phyloP scores from a whole-genome alignment of 2,113 vertebrate genomes.

The Nanorana parkeri region DNA sequence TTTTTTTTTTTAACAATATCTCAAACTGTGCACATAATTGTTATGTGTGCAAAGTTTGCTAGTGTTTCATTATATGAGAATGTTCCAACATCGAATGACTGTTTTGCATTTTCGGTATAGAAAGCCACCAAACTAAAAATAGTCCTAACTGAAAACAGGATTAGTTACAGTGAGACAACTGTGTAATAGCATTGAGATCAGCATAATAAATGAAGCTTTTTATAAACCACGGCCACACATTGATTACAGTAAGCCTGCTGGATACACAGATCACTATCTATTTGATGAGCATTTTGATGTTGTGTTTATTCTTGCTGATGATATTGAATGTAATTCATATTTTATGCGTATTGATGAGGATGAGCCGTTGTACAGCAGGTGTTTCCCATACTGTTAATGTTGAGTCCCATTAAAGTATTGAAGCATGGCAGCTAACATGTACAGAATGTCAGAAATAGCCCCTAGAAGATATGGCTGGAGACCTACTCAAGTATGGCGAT shows the following conservation, averaged over 20 bases:
- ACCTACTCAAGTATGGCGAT: too few relatives aligned
- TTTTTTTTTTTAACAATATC: background rate
- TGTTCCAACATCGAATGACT: background rate
- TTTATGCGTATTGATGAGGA: background rate
- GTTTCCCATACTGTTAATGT: too few relatives aligned
- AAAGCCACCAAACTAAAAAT: background rate
- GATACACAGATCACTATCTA: background rate
- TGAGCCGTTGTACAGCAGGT: background rate
- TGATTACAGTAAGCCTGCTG: background rate
- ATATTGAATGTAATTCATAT: background rate
- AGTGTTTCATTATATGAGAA: background rate
- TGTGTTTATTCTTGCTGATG: background rate
- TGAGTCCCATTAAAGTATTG: too few relatives aligned
- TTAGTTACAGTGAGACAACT: background rate
- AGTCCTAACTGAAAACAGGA: background rate
- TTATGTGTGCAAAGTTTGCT: too few relatives aligned
- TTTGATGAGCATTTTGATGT: background rate
- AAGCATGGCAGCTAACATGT: too few relatives aligned
- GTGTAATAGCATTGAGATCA: background rate
- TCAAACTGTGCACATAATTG: too few relatives aligned
- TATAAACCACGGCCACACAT: constrained; percentile 1
- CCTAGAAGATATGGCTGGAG: too few relatives aligned
- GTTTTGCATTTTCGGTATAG: background rate
- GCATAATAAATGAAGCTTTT: constrained; percentile 24
- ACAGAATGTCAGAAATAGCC: too few relatives aligned